phyloP scores from a whole-genome alignment of 2,797 vertebrate species.

The Decapterus maruadsi region DNA sequence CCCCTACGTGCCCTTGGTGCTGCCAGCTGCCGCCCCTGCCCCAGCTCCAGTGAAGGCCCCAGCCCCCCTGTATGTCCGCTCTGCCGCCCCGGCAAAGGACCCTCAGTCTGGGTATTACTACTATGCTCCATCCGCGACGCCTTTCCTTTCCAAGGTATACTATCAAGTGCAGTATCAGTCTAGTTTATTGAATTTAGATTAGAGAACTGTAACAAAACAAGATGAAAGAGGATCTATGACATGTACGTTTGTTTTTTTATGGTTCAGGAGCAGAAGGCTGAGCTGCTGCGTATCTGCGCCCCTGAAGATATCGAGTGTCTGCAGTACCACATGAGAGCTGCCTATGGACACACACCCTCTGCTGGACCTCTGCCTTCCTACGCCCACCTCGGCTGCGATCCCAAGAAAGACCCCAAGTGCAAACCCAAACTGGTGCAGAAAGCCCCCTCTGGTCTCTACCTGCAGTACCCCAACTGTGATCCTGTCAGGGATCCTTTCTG shows the following conservation, averaged over 20 bases:
- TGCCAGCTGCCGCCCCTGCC: conserved; percentile 59
- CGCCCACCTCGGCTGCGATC: conserved; percentile 85
- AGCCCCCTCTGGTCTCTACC: conserved; percentile 78
- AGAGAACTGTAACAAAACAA: not conserved
- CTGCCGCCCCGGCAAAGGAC: conserved; percentile 66
- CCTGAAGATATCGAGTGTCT: conserved; percentile 86
- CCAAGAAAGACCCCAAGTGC: conserved; percentile 82
- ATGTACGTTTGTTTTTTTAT: not conserved
- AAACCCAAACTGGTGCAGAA: conserved; percentile 77
- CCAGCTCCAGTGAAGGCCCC: conserved; percentile 72
- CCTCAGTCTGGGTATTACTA: conserved; percentile 78
- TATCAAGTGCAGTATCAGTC: not conserved
- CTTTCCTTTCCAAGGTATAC: conserved; percentile 82
- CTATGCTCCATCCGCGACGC: conserved; percentile 69
- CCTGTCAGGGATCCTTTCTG: conserved; percentile 81
- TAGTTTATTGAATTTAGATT: not conserved
- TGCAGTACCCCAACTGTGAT: conserved; percentile 83
- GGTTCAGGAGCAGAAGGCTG: conserved; percentile 80
- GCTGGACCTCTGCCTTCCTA: conserved; percentile 80
- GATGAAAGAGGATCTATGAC: not conserved
- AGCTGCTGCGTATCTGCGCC: conserved; percentile 86
- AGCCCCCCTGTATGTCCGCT: conserved; percentile 59
- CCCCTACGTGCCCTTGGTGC: conserved; percentile 76
- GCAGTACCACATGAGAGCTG: conserved; percentile 87
- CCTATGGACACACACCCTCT: conserved; percentile 77